Evolutionary conservation across 2,888 invertebrate genomes (phyloP).

Genomic region (Drosophila picticornis): DNA sequence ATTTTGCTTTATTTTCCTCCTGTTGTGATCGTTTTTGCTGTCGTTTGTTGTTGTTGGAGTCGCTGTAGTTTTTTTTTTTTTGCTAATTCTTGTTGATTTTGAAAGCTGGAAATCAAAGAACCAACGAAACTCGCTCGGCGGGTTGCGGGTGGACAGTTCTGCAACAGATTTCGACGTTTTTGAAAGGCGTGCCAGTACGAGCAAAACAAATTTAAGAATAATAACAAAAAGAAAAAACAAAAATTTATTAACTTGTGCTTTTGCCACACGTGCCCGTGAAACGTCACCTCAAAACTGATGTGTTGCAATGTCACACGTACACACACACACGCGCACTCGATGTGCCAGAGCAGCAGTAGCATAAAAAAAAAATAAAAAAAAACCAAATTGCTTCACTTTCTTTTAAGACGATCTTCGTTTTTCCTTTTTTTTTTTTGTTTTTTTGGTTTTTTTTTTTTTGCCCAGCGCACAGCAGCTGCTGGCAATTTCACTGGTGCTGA

Average conservation of each 20-base stretch:
- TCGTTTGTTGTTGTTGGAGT: constrained; percentile 1
- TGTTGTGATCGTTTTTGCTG: background rate
- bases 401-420: constrained; percentile 63
- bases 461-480: constrained; percentile 37
- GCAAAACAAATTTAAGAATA: background rate
- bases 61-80: constrained; percentile 3
- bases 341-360: constrained; percentile 7
- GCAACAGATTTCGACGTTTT: background rate
- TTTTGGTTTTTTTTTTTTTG: constrained; percentile 35
- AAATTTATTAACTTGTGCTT: background rate
- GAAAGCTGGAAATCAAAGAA: constrained; percentile 2
- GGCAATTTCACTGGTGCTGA: constrained; percentile 42
- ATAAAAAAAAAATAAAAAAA: constrained; percentile 7
- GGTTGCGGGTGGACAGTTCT: constrained; percentile 4
- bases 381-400: constrained; percentile 64
- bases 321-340: constrained; percentile 6
- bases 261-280: constrained; percentile 36
- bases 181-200: constrained; percentile 12
- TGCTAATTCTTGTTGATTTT: constrained; percentile 5
- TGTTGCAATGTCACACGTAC: constrained; percentile 36
- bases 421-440: constrained; percentile 48
- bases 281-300: constrained; percentile 21
- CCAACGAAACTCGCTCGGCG: constrained; percentile 16
- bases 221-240: constrained; percentile 1
- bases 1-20: constrained; percentile 41